phyloP scores from a whole-genome alignment of 1,140 invertebrate genomes.

The Hyles euphorbiae region DNA sequence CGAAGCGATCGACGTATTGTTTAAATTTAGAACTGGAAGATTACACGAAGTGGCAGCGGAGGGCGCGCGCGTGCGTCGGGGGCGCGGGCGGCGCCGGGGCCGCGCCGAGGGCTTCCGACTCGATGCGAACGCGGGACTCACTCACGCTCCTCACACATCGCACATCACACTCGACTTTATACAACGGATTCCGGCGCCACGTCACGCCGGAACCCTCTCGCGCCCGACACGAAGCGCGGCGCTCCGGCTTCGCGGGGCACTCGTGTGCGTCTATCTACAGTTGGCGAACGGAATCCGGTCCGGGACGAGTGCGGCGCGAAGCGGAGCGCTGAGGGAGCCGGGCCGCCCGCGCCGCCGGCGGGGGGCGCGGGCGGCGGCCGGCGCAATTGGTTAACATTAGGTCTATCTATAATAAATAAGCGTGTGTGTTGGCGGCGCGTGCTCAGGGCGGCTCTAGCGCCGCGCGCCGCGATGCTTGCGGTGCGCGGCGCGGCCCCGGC shows the following conservation, averaged over 20 bases:
- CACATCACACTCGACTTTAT: no score
- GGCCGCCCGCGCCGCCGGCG: conserved; percentile 5
- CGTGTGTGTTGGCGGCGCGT: conserved; percentile 26
- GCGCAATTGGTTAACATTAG: conserved; percentile 68
- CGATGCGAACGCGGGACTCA: no score
- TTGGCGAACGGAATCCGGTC: no score
- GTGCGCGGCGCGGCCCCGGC: conserved; percentile 55
- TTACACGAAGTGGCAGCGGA: conserved; percentile 34
- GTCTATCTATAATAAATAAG: conserved; percentile 70
- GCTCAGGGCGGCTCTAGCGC: conserved; percentile 73
- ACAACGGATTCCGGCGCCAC: no score
- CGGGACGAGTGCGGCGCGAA: no score
- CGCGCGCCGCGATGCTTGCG: conserved; percentile 73
- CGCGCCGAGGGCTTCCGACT: conserved; percentile 15
- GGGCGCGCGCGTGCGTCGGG: conserved; percentile 15
- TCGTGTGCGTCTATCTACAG: no score
- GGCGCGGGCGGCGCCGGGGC: conserved; percentile 18
- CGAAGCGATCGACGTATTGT: conserved; percentile 55
- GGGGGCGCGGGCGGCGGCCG: conserved; percentile 13
- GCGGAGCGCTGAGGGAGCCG: conserved; percentile 10
- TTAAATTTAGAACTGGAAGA: conserved; percentile 62
- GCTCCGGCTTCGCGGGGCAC: conserved; percentile 6
- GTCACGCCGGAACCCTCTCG: no score
- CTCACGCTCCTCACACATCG: no score
- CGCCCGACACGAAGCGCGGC: conserved; percentile 20